Conservation (phyloP, 2,797 vertebrate species). For the Enoplosus armatus region DNA sequence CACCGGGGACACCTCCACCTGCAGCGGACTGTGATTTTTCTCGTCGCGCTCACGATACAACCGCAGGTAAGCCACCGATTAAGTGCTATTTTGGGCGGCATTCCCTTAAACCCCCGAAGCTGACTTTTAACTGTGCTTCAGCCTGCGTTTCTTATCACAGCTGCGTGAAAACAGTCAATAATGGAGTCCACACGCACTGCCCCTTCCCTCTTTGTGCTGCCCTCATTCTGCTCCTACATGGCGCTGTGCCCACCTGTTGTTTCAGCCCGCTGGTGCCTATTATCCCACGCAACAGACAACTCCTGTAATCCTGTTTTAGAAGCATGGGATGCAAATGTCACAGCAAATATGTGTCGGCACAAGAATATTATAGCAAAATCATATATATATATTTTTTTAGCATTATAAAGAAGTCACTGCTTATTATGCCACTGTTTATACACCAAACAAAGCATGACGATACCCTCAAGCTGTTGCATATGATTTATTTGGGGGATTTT, state of each 20-base stretch:
- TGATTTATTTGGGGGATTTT: neutral
- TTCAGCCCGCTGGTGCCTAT: constrained; percentile 52
- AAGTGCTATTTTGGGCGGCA: constrained; percentile 79
- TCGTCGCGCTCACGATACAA: constrained; percentile 81
- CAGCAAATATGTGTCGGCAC: neutral
- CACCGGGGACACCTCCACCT: constrained; percentile 72
- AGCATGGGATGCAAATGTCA: constrained; percentile 10
- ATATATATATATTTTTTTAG: neutral
- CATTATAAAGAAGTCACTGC: neutral
- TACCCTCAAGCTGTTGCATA: neutral
- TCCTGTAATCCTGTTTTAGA: constrained; percentile 30
- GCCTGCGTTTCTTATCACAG: constrained; percentile 18
- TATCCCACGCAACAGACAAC: constrained; percentile 45
- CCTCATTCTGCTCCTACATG: constrained; percentile 58
- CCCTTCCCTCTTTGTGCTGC: constrained; percentile 56
- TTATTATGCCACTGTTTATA: constrained; percentile 20
- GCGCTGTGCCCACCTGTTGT: constrained; percentile 85
- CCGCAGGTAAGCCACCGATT: constrained; percentile 86
- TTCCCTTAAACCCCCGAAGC: constrained; percentile 60
- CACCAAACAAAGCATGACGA: constrained; percentile 20
- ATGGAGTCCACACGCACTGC: constrained; percentile 35
- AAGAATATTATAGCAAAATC: neutral
- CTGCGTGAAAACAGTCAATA: constrained; percentile 30
- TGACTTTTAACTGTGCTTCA: constrained; percentile 53
- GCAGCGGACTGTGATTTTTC: constrained; percentile 76